phyloP scores from a whole-genome alignment of 2,888 invertebrate genomes.

The Eretmocerus hayati region DNA sequence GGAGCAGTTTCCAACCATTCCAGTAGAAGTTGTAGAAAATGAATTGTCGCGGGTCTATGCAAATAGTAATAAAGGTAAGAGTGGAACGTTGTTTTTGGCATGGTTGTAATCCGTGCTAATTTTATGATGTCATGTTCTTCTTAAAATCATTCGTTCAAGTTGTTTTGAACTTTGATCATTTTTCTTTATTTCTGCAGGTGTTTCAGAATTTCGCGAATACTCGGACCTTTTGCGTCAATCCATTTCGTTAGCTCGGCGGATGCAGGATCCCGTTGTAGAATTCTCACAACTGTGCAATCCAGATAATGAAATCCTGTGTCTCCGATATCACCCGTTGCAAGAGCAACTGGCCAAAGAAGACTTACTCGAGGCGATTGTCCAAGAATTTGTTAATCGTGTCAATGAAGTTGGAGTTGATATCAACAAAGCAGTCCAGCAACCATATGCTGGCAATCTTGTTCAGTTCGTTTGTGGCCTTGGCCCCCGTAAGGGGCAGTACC shows the following conservation, averaged over 20 bases:
- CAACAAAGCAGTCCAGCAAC: conserved; percentile 83
- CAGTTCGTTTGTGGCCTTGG: conserved; percentile 98
- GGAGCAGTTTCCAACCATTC: conserved; percentile 79
- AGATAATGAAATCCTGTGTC: conserved; percentile 93
- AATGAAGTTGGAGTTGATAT: conserved; percentile 98
- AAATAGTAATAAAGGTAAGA: conserved; percentile 75
- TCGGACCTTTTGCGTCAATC: conserved; percentile 87
- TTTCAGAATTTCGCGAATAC: conserved; percentile 86
- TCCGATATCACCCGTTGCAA: conserved; percentile 83
- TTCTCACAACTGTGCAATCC: conserved; percentile 92
- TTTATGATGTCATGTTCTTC: neutral
- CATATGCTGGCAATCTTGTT: conserved; percentile 79
- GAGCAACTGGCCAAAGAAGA: conserved; percentile 80
- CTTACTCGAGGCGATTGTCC: conserved; percentile 72
- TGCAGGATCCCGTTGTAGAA: conserved; percentile 95
- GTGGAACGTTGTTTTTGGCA: neutral
- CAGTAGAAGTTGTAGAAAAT: conserved; percentile 88
- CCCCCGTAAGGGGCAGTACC: conserved; percentile 84
- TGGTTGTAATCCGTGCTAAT: neutral
- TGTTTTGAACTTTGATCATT: too few species aligned
- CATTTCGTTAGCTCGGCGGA: conserved; percentile 80
- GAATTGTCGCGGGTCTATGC: conserved; percentile 89
- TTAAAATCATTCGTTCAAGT: neutral
- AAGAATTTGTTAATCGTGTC: conserved; percentile 90
- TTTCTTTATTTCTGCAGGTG: conserved; percentile 24